Percentiles rank a stretch among this genome's conserved stretches.
These are phyloP conservation scores for Mycalesis mineus DNA, from an alignment of 2,888 invertebrate species.

Conservation along the genomic window DNA sequence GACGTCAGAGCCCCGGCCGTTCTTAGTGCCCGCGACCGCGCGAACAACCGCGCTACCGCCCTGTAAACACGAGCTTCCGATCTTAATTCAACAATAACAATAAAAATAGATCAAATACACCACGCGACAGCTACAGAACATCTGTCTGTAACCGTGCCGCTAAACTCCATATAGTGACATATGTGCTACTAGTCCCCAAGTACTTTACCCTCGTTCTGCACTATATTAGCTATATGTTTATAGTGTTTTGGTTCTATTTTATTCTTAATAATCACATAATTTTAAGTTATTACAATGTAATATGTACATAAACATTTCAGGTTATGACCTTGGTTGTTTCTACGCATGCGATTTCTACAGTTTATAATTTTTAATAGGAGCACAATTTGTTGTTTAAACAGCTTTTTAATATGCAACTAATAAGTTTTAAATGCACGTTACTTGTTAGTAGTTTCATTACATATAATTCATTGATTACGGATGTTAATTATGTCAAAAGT, in stretches of 20 bases:
- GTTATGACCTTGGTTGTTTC: constrained; percentile 18
- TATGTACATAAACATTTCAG: constrained; percentile 15
- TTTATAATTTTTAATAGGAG: constrained; percentile 4
- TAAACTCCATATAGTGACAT: neutral
- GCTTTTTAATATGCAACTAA: neutral
- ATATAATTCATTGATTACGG: too few species aligned
- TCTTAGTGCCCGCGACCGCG: constrained; percentile 73
- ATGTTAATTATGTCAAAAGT: too few species aligned
- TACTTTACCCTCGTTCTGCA: constrained; percentile 6
- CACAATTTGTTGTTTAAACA: neutral
- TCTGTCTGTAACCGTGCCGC: neutral
- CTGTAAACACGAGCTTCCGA: constrained; percentile 65
- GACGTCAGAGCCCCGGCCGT: constrained; percentile 65
- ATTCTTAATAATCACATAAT: neutral
- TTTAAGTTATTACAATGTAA: neutral
- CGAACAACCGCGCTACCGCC: constrained; percentile 65
- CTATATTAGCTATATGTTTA: neutral
- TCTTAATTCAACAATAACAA: constrained; percentile 58
- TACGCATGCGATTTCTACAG: constrained; percentile 24
- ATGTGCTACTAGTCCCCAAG: constrained; percentile 10
- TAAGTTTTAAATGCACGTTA: neutral
- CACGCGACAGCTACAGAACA: neutral
- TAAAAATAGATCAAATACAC: constrained; percentile 3
- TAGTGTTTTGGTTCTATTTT: neutral
- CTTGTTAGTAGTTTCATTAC: too few species aligned